Base-by-base conservation (phyloP, 2,888 invertebrate species). In the Tenodera sinensis region DNA sequence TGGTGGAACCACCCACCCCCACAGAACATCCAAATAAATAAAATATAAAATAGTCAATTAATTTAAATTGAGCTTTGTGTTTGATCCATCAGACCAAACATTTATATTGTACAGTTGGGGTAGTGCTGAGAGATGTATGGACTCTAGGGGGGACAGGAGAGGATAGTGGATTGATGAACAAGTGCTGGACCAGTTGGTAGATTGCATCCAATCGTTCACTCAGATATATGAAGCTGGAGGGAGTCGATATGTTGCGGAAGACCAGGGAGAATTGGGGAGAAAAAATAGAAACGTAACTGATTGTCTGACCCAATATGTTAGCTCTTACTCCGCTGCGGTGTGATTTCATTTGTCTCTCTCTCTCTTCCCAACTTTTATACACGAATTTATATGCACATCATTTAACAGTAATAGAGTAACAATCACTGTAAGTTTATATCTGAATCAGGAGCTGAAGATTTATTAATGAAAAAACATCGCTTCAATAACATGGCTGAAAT, bases 21-120 rank as follows among this genome's bases (percentile, higher is more conserved):
- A 71, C 54, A 71, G 54, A 71, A 86, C 86, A n/a, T 86, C 81
- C 87, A 87, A 87, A 87, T 87, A 87, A 87, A 87, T 87, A 87
- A 87, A 87, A 87, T 83, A 87, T 87, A 87, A 87, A 87, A 87
- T 27, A 34, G 34, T 87, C 87, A 87, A 88, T 88, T 84, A 88
- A 88, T 88, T 88, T 84, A 88, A 88, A 88, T 88, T 83, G 88
- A 71, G 84, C 54, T 88, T 88, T 88, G 84, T 88, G 88, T 88
- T 71, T 88, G 88, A 88, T 88, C 54, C 88, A 88, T 88, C 88
- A 83, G 84, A 54, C 88, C 88, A 88, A 88, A 88, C 88, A 88
- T 71, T 88, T 87, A 87, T 87, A 87, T 87, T 83, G 87, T 87
- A 81, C 71, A 20, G 81, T 27, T 27, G 30, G 28, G 27, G 85